These are phyloP conservation scores for Acanthosepion lycidas DNA, from an alignment of 2,888 invertebrate genomes.

Conservation along the genomic window DNA sequence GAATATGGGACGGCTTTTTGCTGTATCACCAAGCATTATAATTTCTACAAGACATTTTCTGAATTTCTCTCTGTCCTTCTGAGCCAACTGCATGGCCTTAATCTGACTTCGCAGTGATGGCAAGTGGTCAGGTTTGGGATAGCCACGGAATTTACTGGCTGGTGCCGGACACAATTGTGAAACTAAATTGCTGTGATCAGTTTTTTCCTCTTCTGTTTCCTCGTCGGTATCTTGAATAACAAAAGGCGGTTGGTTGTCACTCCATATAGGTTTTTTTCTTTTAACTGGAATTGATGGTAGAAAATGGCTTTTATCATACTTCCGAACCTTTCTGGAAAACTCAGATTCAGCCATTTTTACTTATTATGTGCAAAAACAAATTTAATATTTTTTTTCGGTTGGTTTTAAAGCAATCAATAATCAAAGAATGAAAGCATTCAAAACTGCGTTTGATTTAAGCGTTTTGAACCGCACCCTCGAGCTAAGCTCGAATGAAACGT, in stretches of 20 bases:
- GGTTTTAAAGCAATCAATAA: neutral
- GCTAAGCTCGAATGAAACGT: too few relatives aligned
- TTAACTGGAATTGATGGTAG: neutral
- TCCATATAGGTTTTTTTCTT: neutral
- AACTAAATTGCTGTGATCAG: neutral
- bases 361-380: neutral
- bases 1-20: neutral
- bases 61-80: slow-evolving; percentile 85
- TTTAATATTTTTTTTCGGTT: neutral
- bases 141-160: neutral
- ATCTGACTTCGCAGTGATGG: neutral
- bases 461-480: too few relatives aligned
- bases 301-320: neutral
- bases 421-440: neutral
- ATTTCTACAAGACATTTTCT: slow-evolving; percentile 85
- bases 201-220: neutral
- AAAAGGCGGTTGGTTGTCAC: neutral
- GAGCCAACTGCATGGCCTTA: slow-evolving; percentile 67
- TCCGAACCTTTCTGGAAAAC: neutral
- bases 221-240: neutral
- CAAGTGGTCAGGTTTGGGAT: neutral
- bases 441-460: neutral
- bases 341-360: neutral
- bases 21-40: slow-evolving; percentile 78
- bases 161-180: neutral